phyloP scores from a whole-genome alignment of 2,797 vertebrate genomes.

The Pseudocheirus occidentalis region DNA sequence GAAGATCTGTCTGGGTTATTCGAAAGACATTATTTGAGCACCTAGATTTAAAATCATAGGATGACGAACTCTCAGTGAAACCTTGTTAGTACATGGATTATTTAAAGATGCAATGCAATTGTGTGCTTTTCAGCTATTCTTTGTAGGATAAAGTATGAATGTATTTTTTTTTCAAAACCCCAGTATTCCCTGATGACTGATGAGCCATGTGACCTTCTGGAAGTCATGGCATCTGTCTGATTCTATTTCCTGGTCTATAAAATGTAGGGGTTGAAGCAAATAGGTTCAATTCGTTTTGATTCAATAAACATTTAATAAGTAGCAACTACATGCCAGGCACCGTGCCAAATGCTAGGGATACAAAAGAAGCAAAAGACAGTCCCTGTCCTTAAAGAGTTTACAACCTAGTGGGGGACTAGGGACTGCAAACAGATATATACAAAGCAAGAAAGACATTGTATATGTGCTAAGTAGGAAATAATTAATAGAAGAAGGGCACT shows the following conservation, averaged over 20 bases:
- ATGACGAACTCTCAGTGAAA: not conserved
- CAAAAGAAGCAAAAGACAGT: not conserved
- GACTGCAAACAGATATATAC: not conserved
- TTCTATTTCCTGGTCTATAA: not conserved
- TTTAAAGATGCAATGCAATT: not conserved
- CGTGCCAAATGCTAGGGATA: not conserved
- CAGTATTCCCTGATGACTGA: not conserved
- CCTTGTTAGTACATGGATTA: not conserved
- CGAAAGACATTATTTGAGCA: not conserved
- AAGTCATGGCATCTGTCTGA: not conserved
- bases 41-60: slow-evolving; percentile 26
- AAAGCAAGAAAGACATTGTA: not conserved
- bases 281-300: not conserved
- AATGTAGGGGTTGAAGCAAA: not conserved
- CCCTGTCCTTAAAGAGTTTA: not conserved
- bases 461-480: not conserved
- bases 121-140: not conserved
- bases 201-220: not conserved
- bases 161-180: not conserved
- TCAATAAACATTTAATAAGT: not conserved
- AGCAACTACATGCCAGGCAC: not conserved
- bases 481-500: not conserved
- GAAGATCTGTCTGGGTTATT: slow-evolving; percentile 5
- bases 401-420: no score
- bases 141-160: not conserved